These are phyloP conservation scores for Psophia crepitans DNA, from an alignment of 2,113 vertebrate genomes.

Conservation along the genomic window DNA sequence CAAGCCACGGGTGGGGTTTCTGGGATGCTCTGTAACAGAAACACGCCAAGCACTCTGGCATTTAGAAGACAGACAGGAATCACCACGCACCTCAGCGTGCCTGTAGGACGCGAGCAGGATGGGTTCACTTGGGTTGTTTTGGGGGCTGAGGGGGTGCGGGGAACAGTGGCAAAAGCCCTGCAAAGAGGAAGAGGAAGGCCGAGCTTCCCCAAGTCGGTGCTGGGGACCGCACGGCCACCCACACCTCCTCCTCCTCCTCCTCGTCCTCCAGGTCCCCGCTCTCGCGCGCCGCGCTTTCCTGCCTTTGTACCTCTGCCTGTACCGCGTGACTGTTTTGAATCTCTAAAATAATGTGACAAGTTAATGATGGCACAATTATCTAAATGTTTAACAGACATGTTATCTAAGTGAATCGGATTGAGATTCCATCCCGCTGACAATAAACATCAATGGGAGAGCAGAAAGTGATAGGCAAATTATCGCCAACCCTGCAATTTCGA, in stretches of 20 bases:
- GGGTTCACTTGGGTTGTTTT: too few relatives aligned
- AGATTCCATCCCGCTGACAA: constrained; percentile 90
- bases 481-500: constrained; percentile 82
- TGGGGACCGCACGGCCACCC: too few relatives aligned
- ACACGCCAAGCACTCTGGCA: not conserved
- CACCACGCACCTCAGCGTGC: fast-evolving
- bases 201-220: too few relatives aligned
- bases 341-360: constrained; percentile 96
- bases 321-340: constrained; percentile 79
- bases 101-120: fast-evolving
- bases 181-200: fast-evolving
- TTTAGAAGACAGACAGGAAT: not conserved
- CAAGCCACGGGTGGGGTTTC: fast-evolving
- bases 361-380: constrained; percentile 99
- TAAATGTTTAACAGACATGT: constrained; percentile 97
- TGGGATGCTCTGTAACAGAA: not conserved
- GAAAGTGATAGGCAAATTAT: constrained; percentile 81
- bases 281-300: not conserved
- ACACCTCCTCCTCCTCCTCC: not conserved
- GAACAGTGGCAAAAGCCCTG: too few relatives aligned
- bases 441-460: constrained; percentile 80
- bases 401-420: constrained; percentile 90
- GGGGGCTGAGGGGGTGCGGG: fast-evolving
- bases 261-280: not conserved
- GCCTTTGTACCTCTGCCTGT: constrained; percentile 63